Conservation (phyloP, 2,888 invertebrate species). For the Phalangium opilio region DNA sequence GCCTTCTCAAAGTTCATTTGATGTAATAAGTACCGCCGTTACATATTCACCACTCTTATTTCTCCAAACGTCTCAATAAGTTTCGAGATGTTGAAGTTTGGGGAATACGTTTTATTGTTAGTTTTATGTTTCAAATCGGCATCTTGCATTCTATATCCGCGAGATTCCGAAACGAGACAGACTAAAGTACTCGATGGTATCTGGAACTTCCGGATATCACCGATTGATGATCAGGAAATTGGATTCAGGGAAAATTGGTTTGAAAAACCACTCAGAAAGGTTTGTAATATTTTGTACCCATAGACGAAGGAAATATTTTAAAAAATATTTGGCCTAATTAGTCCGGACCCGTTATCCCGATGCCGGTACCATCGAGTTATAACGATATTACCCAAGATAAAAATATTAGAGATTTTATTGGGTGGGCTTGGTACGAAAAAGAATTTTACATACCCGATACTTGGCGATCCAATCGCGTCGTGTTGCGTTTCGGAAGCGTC, state of each 20-base stretch:
- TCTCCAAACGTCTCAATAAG: no score
- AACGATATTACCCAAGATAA: constrained; percentile 79
- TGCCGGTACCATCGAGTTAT: constrained; percentile 94
- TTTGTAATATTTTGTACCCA: constrained; percentile 4
- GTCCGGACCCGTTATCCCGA: constrained; percentile 48
- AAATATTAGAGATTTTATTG: constrained; percentile 72
- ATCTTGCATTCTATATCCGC: constrained; percentile 34
- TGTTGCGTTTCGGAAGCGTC: constrained; percentile 80
- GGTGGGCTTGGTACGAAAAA: constrained; percentile 92
- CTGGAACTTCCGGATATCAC: constrained; percentile 75
- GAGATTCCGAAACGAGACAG: constrained; percentile 67
- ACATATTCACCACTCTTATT: neutral
- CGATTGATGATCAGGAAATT: constrained; percentile 48
- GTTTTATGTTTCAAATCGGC: neutral
- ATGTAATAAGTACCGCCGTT: no score
- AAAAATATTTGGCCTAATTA: constrained; percentile 2
- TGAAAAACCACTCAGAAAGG: constrained; percentile 43
- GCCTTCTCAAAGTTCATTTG: no score
- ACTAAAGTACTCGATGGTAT: constrained; percentile 64
- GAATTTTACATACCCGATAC: constrained; percentile 62
- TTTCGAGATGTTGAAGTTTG: no score
- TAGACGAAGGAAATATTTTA: no score
- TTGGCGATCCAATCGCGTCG: constrained; percentile 48
- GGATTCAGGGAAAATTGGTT: constrained; percentile 68
- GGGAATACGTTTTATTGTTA: neutral